Conservation (phyloP, 2,888 invertebrate species). For the Tiliacea citrago region DNA sequence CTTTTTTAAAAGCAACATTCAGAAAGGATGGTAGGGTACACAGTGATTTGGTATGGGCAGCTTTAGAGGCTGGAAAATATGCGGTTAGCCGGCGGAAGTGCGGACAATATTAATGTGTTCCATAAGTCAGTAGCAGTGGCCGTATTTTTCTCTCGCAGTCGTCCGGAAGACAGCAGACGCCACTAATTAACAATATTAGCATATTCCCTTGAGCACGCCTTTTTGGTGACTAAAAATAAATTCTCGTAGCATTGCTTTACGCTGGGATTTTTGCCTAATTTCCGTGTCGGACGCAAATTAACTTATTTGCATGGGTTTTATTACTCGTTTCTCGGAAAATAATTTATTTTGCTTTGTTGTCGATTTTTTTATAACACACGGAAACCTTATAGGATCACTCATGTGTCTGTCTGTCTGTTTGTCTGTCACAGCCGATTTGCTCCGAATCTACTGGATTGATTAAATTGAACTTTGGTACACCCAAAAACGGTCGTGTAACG, state of each 20-base stretch:
- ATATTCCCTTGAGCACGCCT: slow-evolving; percentile 82
- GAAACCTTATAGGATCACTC: too few species aligned
- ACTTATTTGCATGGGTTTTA: slow-evolving; percentile 74
- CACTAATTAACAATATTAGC: slow-evolving; percentile 89
- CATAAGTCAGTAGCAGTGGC: slow-evolving; percentile 84
- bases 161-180: slow-evolving; percentile 83
- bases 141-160: slow-evolving; percentile 86
- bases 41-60: slow-evolving; percentile 69
- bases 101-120: slow-evolving; percentile 87
- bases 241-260: slow-evolving; percentile 70
- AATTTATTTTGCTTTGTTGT: slow-evolving; percentile 23
- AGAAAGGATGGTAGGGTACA: slow-evolving; percentile 43
- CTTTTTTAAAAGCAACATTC: slow-evolving; percentile 62
- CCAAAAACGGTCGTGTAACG: too few species aligned
- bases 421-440: too few species aligned
- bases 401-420: too few species aligned
- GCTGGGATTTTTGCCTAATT: slow-evolving; percentile 77
- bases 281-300: slow-evolving; percentile 74
- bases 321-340: slow-evolving; percentile 32
- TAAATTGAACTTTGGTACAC: too few species aligned
- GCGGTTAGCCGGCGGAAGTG: slow-evolving; percentile 83
- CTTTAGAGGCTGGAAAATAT: slow-evolving; percentile 81
- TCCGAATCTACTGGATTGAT: too few species aligned
- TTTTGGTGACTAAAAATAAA: slow-evolving; percentile 75
- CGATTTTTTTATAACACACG: too few species aligned